Base-by-base conservation (phyloP, 2,888 invertebrate genomes). In the Aspidiotus rigidus region DNA sequence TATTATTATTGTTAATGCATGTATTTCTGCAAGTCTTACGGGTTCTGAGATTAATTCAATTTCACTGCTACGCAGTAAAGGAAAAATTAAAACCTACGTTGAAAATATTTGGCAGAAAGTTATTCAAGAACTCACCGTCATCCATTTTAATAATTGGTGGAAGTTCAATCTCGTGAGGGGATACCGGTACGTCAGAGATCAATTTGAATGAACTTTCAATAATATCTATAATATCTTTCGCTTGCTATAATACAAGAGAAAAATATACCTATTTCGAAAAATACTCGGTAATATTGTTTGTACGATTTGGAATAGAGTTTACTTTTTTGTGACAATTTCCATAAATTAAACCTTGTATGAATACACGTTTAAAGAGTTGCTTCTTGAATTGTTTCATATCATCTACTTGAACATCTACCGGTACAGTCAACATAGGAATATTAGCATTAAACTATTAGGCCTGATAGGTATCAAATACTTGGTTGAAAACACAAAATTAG, bases 91-190 rank as follows among this genome's bases (percentile, higher is more conserved):
- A 28, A 28, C 5, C 5, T 28, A 28, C 5, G 28, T 28, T 5
- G 28, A 28, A 28, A 28, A 28, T 28, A 28, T 28, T 5, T 28
- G 28, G 28, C 5, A 28, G 5, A 28, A 28, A 28, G 5, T 28
- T 5, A 28, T 28, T 28, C 28, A 28, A 28, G 28, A 28, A 28
- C 62, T 44, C 59, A 90, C 94, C 91, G 78, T 89, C 85, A 73
- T 88, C 88, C n/a, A 96, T 80, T 79, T 91, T 89, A 54, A 94
- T 81, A 79, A 96, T 95, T 73, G 97, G 82, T 74, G 88, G 85
- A 53, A 89, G 80, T 56, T 89, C 77, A 73, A 93, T 80, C 77
- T 97, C 96, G 72, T 90, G 87, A 0, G 93, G 88, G 5, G 28
- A 28, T 28, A 28, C 28, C 63, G 93, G 79, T 69, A 96, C 81